Evolutionary conservation across 2,888 invertebrate species (phyloP).

Genomic region (Macrosiphum euphorbiae): DNA sequence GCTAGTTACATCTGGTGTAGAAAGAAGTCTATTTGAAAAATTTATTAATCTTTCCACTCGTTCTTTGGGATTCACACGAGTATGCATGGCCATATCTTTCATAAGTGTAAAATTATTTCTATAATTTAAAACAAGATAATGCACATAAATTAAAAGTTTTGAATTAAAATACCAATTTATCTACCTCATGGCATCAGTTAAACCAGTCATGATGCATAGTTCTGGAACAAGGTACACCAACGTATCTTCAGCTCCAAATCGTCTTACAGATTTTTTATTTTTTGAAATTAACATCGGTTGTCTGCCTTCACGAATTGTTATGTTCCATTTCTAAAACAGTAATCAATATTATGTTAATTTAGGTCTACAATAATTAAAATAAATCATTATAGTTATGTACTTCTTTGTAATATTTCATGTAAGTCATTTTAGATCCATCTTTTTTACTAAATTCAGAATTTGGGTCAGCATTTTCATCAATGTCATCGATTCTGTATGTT

Average conservation of each 20-base stretch:
- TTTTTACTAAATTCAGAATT: slow-evolving; percentile 75
- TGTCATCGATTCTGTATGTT: slow-evolving; percentile 82
- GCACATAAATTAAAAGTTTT: too few relatives aligned
- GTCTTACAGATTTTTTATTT: slow-evolving; percentile 75
- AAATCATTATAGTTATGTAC: not conserved
- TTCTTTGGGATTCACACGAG: slow-evolving; percentile 79
- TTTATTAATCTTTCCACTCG: slow-evolving; percentile 77
- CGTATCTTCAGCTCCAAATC: slow-evolving; percentile 81
- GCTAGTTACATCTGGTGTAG: slow-evolving; percentile 71
- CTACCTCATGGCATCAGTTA: slow-evolving; percentile 78
- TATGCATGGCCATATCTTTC: slow-evolving; percentile 80
- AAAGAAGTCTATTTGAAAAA: slow-evolving; percentile 77
- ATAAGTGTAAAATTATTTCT: slow-evolving; percentile 76
- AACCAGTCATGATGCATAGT: slow-evolving; percentile 86
- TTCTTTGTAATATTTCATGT: slow-evolving; percentile 72
- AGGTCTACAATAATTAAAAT: not conserved
- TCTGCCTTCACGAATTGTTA: not conserved
- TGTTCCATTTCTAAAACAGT: not conserved
- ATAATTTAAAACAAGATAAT: not conserved
- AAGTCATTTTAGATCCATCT: slow-evolving; percentile 74
- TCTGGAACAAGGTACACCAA: slow-evolving; percentile 85
- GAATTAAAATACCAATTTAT: too few relatives aligned
- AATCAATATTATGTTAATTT: not conserved
- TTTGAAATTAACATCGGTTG: slow-evolving; percentile 78
- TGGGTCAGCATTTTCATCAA: slow-evolving; percentile 77